Evolutionary conservation across 1,140 invertebrate species (phyloP).

Genomic region (Drosophila teissieri): DNA sequence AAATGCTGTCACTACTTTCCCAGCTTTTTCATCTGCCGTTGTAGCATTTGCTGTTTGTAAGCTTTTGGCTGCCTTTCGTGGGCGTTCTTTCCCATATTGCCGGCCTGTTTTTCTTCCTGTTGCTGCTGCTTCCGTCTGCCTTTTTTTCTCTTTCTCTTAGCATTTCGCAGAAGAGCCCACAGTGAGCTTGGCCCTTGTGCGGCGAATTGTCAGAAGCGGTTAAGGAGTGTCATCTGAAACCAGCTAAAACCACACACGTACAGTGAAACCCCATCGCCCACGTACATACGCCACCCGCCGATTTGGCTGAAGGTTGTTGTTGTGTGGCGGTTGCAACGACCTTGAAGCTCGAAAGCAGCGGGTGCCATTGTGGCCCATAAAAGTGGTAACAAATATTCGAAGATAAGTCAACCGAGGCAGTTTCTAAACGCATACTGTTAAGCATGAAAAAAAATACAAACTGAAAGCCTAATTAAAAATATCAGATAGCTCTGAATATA

Average conservation of each 20-base stretch:
- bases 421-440: no score
- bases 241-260: constrained; percentile 28
- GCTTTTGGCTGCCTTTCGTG: constrained; percentile 65
- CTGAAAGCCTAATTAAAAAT: no score
- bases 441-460: no score
- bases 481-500: no score
- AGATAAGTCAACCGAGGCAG: not conserved
- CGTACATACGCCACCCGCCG: constrained; percentile 15
- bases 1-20: constrained; percentile 25
- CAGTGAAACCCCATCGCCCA: constrained; percentile 14
- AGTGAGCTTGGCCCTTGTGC: constrained; percentile 27
- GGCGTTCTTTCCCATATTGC: constrained; percentile 31
- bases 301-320: constrained; percentile 33
- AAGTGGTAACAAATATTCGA: constrained; percentile 18
- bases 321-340: constrained; percentile 33
- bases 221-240: constrained; percentile 36
- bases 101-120: constrained; percentile 28
- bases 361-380: constrained; percentile 18
- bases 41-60: constrained; percentile 33
- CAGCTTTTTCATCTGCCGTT: constrained; percentile 17
- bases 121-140: constrained; percentile 25
- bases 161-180: constrained; percentile 8
- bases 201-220: constrained; percentile 35
- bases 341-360: constrained; percentile 31
- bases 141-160: constrained; percentile 21